Percentiles rank a stretch among this genome's conserved stretches.
Conservation (phyloP, 2,797 vertebrate species). For the Rhinella marina region DNA sequence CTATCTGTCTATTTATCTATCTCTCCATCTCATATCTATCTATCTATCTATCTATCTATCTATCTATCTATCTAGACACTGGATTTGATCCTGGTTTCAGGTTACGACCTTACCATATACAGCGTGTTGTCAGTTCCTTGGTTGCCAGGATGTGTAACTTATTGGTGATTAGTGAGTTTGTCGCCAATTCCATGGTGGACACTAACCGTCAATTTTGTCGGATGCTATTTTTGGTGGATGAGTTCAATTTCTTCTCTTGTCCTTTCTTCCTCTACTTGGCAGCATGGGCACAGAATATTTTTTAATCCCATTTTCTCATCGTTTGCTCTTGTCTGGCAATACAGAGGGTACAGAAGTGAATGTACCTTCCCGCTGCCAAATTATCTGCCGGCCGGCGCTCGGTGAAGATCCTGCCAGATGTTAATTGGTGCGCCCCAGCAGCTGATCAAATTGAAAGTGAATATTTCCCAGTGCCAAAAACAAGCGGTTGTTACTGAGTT, state of each 20-base stretch:
- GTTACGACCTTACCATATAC: too few relatives aligned
- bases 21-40: not conserved
- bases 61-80: too few relatives aligned
- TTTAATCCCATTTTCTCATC: slow-evolving; percentile 39
- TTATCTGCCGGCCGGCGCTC: slow-evolving; percentile 7
- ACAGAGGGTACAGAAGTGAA: slow-evolving; percentile 25
- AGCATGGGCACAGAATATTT: not conserved
- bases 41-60: too few relatives aligned
- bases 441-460: slow-evolving; percentile 47
- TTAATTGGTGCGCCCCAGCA: slow-evolving; percentile 56
- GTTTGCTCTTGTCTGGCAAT: slow-evolving; percentile 29
- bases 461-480: slow-evolving; percentile 46
- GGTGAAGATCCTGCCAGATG: slow-evolving; percentile 57
- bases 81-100: too few relatives aligned
- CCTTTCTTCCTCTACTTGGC: not conserved
- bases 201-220: not conserved
- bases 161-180: not conserved
- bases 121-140: too few relatives aligned
- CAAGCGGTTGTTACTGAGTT: not conserved
- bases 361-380: slow-evolving; percentile 44
- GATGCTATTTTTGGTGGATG: not conserved
- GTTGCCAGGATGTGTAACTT: not conserved
- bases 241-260: not conserved
- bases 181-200: not conserved
- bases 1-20: not conserved